A percentile compares a stretch with the other conserved stretches of the same genome.
These are phyloP conservation scores for Enteromius argenteus DNA, from an alignment of 2,797 vertebrate genomes.

Conservation along the genomic window DNA sequence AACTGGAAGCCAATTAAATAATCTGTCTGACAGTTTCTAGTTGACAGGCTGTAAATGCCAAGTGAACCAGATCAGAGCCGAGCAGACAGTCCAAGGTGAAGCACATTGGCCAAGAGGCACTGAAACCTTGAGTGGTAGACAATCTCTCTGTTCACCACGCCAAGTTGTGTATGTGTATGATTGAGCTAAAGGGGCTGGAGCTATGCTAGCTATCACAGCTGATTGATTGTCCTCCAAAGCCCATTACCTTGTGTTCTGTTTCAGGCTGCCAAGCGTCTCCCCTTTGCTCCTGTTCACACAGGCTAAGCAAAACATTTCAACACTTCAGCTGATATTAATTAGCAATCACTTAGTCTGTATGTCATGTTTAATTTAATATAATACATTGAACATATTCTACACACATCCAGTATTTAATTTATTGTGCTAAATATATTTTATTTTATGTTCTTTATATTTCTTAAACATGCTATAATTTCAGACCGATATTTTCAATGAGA, in stretches of 20 bases:
- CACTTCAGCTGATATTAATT: constrained; percentile 9
- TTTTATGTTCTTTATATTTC: neutral
- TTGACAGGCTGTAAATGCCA: constrained; percentile 51
- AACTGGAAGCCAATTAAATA: constrained; percentile 46
- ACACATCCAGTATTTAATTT: neutral
- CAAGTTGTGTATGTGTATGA: constrained; percentile 64
- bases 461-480: neutral
- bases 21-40: constrained; percentile 33
- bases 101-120: constrained; percentile 65
- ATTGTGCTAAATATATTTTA: neutral
- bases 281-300: constrained; percentile 62
- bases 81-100: constrained; percentile 61
- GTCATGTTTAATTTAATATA: neutral
- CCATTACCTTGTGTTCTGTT: constrained; percentile 75
- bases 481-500: neutral
- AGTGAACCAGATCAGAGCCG: constrained; percentile 64
- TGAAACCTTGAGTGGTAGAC: constrained; percentile 62
- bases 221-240: constrained; percentile 68
- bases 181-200: constrained; percentile 56
- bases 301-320: constrained; percentile 50
- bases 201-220: constrained; percentile 66
- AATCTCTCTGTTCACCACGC: constrained; percentile 66
- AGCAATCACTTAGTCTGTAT: constrained; percentile 15
- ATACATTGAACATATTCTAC: neutral
- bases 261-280: constrained; percentile 67